A percentile compares a stretch with the other conserved stretches of the same genome.
These are phyloP conservation scores for Pteronura brasiliensis DNA, from an alignment of 2,113 vertebrate genomes.

Conservation along the genomic window DNA sequence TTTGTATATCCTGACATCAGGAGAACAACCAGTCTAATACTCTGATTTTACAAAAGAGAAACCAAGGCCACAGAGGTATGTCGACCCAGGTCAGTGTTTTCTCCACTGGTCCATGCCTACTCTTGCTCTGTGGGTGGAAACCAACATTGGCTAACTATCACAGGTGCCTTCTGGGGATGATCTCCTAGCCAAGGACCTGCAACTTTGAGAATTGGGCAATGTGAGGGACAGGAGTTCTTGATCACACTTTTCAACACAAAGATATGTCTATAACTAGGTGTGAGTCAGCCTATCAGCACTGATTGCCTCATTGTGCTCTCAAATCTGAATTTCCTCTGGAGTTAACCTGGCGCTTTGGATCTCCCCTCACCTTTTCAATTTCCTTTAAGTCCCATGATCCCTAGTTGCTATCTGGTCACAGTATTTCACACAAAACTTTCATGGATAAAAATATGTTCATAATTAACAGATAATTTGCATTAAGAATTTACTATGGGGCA, in stretches of 20 bases:
- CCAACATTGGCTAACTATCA: neutral
- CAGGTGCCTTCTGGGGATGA: neutral
- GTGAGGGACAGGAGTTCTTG: neutral
- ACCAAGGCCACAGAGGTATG: neutral
- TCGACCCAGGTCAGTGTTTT: neutral
- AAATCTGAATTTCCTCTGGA: neutral
- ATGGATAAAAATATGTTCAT: neutral
- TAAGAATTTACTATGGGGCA: neutral
- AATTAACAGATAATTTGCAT: neutral
- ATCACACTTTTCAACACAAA: neutral
- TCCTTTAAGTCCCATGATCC: neutral
- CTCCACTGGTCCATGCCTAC: neutral
- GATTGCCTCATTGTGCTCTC: neutral
- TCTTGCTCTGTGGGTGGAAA: neutral
- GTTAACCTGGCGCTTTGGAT: neutral
- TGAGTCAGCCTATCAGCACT: neutral
- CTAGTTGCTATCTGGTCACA: neutral
- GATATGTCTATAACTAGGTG: neutral
- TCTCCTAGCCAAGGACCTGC: neutral
- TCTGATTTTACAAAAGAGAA: neutral
- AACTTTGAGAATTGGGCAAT: neutral
- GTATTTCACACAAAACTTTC: neutral
- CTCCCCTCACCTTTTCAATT: neutral
- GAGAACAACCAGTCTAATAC: neutral
- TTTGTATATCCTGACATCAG: neutral